These are phyloP conservation scores for Crioceris asparagi DNA, from an alignment of 2,888 invertebrate genomes.

Conservation along the genomic window DNA sequence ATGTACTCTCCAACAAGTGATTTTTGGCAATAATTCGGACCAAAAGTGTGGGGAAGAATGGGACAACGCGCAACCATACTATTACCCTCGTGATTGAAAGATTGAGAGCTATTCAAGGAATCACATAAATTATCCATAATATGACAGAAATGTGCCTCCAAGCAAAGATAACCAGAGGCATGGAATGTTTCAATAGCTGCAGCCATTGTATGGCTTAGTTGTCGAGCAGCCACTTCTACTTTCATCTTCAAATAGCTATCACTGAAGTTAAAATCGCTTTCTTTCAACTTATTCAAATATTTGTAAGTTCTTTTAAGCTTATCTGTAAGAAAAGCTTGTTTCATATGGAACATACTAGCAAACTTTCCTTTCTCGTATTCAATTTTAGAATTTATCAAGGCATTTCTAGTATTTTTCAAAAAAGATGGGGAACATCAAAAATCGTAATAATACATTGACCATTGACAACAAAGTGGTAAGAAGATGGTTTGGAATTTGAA, in stretches of 20 bases:
- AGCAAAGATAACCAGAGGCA: too few relatives aligned
- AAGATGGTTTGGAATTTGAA: constrained; percentile 1
- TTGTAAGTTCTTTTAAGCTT: constrained; percentile 4
- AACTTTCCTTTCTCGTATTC: constrained; percentile 1
- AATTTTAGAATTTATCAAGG: constrained; percentile 3
- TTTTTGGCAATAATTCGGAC: not conserved
- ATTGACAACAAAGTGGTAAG: constrained; percentile 7
- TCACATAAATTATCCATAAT: too few relatives aligned
- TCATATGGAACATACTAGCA: constrained; percentile 9
- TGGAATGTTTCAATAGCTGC: constrained; percentile 10
- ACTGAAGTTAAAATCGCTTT: constrained; percentile 7
- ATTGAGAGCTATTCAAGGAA: constrained; percentile 11
- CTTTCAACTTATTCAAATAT: constrained; percentile 7
- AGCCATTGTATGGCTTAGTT: constrained; percentile 11
- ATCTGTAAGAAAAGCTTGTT: constrained; percentile 6
- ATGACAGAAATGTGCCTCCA: too few relatives aligned
- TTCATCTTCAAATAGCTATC: constrained; percentile 2
- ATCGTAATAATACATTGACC: constrained; percentile 4
- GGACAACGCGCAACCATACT: constrained; percentile 12
- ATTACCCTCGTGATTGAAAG: constrained; percentile 8
- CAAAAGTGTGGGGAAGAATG: constrained; percentile 4
- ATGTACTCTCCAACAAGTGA: not conserved
- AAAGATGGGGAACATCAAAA: constrained; percentile 10
- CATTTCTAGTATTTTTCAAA: constrained; percentile 11
- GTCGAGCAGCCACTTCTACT: constrained; percentile 9